A percentile compares a stretch with the other conserved stretches of the same genome.
Evolutionary conservation across 2,888 invertebrate genomes (phyloP).

Genomic region (Tetrapedia diversipes): DNA sequence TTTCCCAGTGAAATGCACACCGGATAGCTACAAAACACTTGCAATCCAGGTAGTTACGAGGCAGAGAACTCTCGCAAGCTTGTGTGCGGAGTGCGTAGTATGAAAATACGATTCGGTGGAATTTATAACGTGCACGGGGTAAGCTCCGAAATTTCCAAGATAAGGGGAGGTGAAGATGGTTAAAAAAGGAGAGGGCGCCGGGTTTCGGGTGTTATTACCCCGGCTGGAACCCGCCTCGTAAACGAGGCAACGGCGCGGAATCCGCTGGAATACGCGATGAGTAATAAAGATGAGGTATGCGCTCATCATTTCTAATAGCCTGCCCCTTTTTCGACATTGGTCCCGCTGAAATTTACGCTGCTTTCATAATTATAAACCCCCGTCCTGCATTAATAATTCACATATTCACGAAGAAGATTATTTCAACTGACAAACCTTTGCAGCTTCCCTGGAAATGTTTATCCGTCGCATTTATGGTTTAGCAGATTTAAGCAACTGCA

Average conservation of each 20-base stretch:
- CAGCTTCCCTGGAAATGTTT: too few relatives aligned
- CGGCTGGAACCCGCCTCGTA: conserved; percentile 14
- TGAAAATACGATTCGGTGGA: conserved; percentile 26
- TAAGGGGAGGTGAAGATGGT: conserved; percentile 14
- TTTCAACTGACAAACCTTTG: too few relatives aligned
- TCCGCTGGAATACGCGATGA: conserved; percentile 69
- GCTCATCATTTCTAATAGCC: conserved; percentile 77
- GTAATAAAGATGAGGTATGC: conserved; percentile 75
- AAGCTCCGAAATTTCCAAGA: conserved; percentile 67
- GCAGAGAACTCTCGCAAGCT: not conserved
- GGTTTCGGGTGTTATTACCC: conserved; percentile 2
- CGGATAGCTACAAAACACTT: not conserved
- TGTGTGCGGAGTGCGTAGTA: not conserved
- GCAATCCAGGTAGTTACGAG: not conserved
- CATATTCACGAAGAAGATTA: too few relatives aligned
- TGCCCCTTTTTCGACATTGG: conserved; percentile 41
- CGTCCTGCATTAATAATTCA: not conserved
- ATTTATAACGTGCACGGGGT: conserved; percentile 61
- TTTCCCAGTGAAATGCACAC: not conserved
- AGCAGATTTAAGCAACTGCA: too few relatives aligned
- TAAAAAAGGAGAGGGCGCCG: conserved; percentile 15
- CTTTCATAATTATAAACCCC: conserved; percentile 9
- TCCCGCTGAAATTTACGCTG: conserved; percentile 6
- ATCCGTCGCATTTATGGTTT: too few relatives aligned
- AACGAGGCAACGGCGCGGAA: conserved; percentile 68